A percentile compares a stretch with the other conserved stretches of the same genome.
These are phyloP conservation scores for Otocyon megalotis DNA, from an alignment of 2,113 vertebrate genomes.

Conservation along the genomic window DNA sequence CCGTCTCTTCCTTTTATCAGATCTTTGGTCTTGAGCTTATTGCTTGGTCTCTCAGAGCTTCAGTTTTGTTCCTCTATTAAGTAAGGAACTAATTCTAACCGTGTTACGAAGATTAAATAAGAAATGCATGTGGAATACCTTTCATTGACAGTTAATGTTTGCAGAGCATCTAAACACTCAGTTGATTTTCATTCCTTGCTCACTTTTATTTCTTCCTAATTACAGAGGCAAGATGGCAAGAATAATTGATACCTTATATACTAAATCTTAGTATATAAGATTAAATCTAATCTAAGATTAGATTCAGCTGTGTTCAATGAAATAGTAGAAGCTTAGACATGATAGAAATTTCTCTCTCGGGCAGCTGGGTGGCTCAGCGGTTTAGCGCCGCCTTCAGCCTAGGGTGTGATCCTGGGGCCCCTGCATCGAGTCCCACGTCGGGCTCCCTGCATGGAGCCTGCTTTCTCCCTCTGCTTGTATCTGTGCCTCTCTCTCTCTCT, in stretches of 20 bases:
- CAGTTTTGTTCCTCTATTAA: background rate
- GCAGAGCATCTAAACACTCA: background rate
- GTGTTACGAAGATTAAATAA: background rate
- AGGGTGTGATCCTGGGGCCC: too few relatives aligned
- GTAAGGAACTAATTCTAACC: background rate
- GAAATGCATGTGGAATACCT: background rate
- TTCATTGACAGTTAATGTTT: background rate
- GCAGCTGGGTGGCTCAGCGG: too few relatives aligned
- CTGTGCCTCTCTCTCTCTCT: too few relatives aligned
- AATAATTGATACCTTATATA: background rate
- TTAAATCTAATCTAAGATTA: background rate
- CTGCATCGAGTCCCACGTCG: too few relatives aligned
- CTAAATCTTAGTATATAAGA: background rate
- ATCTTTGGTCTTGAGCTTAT: background rate
- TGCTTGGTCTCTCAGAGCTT: background rate
- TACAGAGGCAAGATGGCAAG: background rate
- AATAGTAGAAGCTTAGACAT: background rate
- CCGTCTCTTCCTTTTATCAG: background rate
- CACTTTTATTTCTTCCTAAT: background rate
- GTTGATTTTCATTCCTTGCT: background rate
- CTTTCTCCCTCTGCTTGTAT: too few relatives aligned
- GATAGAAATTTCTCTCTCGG: background rate
- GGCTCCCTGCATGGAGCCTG: too few relatives aligned
- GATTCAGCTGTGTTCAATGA: background rate
- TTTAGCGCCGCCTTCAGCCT: too few relatives aligned